Percentiles rank a stretch among this genome's conserved stretches.
Conservation (phyloP, 1,140 invertebrate genomes). For the Conopomorpha cramerella region DNA sequence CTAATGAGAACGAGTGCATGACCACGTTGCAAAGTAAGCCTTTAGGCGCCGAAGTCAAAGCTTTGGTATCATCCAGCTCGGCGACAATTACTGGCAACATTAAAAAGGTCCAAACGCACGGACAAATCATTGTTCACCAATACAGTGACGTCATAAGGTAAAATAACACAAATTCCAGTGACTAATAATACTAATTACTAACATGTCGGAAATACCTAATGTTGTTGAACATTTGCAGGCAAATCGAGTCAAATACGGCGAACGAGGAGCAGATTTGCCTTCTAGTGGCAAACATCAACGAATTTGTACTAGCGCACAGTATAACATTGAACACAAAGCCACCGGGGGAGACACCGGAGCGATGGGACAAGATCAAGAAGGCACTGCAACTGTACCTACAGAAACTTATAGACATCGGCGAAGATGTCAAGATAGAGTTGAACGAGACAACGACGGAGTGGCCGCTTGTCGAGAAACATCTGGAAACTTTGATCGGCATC, state of each 20-base stretch:
- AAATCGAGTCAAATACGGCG: conserved; percentile 31
- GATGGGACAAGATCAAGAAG: conserved; percentile 58
- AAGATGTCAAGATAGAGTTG: conserved; percentile 51
- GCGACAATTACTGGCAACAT: conserved; percentile 58
- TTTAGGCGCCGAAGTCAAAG: conserved; percentile 63
- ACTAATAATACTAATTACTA: background rate
- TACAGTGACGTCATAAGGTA: conserved; percentile 56
- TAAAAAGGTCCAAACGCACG: conserved; percentile 58
- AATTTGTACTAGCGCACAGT: conserved; percentile 55
- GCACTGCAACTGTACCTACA: conserved; percentile 51
- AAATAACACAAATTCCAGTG: conserved; percentile 3
- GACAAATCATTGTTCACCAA: conserved; percentile 56
- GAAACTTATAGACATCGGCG: conserved; percentile 50
- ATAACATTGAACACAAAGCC: conserved; percentile 58
- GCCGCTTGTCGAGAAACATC: conserved; percentile 37
- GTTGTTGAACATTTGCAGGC: conserved; percentile 23
- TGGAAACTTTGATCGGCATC: conserved; percentile 45
- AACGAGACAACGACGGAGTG: conserved; percentile 47
- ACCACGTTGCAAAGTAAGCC: conserved; percentile 80
- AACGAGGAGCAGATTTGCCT: conserved; percentile 49
- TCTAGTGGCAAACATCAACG: conserved; percentile 52
- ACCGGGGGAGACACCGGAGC: conserved; percentile 50
- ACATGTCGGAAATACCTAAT: no score
- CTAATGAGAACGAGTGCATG: conserved; percentile 79
- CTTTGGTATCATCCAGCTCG: conserved; percentile 45